Evolutionary conservation across 1,140 invertebrate species (phyloP).

Genomic region (Philaenus spumarius): DNA sequence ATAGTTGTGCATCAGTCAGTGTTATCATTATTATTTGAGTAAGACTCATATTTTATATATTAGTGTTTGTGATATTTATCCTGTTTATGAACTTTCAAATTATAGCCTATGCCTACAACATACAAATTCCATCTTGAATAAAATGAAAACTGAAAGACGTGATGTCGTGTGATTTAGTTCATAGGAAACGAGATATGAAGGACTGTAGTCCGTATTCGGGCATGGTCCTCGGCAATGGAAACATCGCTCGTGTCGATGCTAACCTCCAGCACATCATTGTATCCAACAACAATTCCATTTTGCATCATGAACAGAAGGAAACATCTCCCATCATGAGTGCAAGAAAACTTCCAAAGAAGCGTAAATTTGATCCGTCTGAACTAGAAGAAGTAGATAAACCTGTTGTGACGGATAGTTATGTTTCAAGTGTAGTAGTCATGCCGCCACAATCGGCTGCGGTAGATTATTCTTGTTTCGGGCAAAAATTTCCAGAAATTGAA

Average conservation of each 20-base stretch:
- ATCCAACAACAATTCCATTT: constrained; percentile 21
- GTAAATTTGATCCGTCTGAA: constrained; percentile 79
- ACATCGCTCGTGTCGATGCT: neutral
- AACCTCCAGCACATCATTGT: constrained; percentile 18
- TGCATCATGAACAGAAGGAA: constrained; percentile 19
- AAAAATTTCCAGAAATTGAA: constrained; percentile 3
- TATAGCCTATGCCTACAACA: neutral
- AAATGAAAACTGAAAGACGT: neutral
- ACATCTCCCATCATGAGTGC: constrained; percentile 25
- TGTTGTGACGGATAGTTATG: constrained; percentile 13
- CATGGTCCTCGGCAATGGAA: neutral
- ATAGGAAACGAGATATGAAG: neutral
- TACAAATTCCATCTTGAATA: neutral
- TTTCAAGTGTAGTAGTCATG: constrained; percentile 38
- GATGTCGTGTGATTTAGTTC: neutral
- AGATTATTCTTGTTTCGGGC: constrained; percentile 46
- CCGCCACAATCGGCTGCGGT: constrained; percentile 52
- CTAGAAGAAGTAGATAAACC: constrained; percentile 53
- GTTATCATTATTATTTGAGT: too few species aligned
- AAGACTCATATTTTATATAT: too few species aligned
- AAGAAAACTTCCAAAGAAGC: constrained; percentile 76
- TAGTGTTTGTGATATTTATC: too few species aligned
- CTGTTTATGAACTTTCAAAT: neutral
- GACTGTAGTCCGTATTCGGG: neutral
- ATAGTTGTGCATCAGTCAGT: too few species aligned